Base-by-base conservation (phyloP, 1,140 invertebrate genomes). In the Diachasmimorpha longicaudata region DNA sequence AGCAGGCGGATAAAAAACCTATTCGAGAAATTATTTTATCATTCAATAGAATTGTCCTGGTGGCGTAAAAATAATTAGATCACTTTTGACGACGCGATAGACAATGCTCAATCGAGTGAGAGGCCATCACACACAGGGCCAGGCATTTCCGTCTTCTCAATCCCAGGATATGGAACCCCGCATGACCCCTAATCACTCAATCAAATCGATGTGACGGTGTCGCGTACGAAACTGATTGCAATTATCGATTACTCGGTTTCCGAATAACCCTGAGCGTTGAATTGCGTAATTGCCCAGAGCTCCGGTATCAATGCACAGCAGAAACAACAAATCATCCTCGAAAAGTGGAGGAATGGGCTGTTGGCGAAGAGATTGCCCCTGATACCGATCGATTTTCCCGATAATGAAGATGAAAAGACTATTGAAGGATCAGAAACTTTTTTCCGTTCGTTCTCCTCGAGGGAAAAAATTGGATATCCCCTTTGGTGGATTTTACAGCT, bases 71-170 rank as follows among this genome's bases (percentile, higher is more conserved):
- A n/a, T n/a, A n/a, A n/a, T n/a, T n/a, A n/a, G n/a, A n/a, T n/a
- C 48, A 55, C 46, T 6, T 23, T 67, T 66, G 48, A 21, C 42
- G 46, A 67, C 58, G 77, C 79, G 79, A 84, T 84, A 75, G 10
- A 16, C 55, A 78, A 77, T 74, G 80, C 79, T 79, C 79, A 82
- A 82, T 83, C 79, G 78, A 79, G 79, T 77, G 78, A 76, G 70
- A 84, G 63, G 77, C 79, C 70, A 84, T 84, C 81, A 81, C 71
- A 82, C 77, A 79, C 81, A 82, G 79, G 46, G 75, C 67, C 71
- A 78, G 44, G 36, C 76, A 79, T 39, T 72, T 72, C 52, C 72
- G 79, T 66, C 79, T 42, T 46, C 67, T 72, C 48, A 19, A 8
- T 55, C 48, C 39, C 39, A 42, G 39, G 48, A 55, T 21, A 21